phyloP scores from a whole-genome alignment of 2,888 invertebrate genomes.

The Drosophila robusta region DNA sequence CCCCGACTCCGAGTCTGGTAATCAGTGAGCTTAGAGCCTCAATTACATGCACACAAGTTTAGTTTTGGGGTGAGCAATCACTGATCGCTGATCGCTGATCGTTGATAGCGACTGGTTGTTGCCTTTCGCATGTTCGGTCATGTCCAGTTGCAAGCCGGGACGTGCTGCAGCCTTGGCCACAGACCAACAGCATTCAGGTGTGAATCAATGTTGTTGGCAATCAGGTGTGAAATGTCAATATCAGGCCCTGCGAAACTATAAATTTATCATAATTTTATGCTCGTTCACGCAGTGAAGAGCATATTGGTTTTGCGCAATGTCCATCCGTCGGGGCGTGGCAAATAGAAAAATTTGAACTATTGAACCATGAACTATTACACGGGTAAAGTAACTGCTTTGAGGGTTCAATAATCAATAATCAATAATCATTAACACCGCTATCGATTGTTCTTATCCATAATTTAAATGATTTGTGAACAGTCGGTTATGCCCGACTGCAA shows the following conservation, averaged over 20 bases:
- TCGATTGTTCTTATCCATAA: no score
- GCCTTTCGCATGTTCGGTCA: constrained; percentile 3
- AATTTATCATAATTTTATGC: no score
- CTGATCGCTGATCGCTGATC: constrained; percentile 37
- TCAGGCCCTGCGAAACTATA: background rate
- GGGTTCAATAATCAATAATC: no score
- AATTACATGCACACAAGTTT: constrained; percentile 53
- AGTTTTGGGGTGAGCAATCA: constrained; percentile 41
- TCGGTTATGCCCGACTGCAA: no score
- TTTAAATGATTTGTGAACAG: no score
- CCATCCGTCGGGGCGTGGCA: no score
- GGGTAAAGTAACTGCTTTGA: no score
- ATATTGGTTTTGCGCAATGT: no score
- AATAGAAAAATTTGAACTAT: no score
- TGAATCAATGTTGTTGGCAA: constrained; percentile 29
- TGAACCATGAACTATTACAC: no score
- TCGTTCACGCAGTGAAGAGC: no score
- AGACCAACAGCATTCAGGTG: constrained; percentile 1
- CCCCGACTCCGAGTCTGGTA: constrained; percentile 33
- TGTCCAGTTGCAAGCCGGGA: constrained; percentile 21
- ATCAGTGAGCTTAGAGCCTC: constrained; percentile 58
- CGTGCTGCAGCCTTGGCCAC: background rate
- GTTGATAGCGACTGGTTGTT: constrained; percentile 22
- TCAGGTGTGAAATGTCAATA: constrained; percentile 48
- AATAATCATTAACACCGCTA: no score